phyloP scores from a whole-genome alignment of 2,113 vertebrate species.

The Cardinalis cardinalis region DNA sequence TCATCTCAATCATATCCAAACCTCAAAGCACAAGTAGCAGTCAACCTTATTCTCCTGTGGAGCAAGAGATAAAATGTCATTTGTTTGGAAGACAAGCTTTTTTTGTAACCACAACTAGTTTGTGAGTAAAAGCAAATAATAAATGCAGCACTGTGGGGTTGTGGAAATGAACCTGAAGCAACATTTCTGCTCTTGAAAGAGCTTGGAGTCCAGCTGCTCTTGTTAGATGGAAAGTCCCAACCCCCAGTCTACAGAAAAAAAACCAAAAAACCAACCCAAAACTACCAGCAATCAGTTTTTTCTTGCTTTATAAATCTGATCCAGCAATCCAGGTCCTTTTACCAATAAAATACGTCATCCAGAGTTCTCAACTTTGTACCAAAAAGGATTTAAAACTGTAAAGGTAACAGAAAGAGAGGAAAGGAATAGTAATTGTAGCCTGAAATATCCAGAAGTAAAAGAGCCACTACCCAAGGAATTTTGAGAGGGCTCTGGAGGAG shows the following conservation, averaged over 20 bases:
- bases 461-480: background rate
- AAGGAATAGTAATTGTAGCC: background rate
- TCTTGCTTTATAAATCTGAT: conserved; percentile 1
- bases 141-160: conserved; percentile 7
- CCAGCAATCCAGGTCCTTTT: background rate
- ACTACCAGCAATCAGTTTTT: conserved; percentile 7
- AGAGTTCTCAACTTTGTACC: background rate
- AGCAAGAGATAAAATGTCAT: conserved; percentile 51
- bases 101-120: conserved; percentile 28
- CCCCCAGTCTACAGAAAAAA: background rate
- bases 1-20: conserved; percentile 61
- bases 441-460: background rate
- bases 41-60: conserved; percentile 58
- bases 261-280: background rate
- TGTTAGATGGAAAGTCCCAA: conserved; percentile 40
- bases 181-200: conserved; percentile 47
- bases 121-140: conserved; percentile 55
- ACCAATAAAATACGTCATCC: background rate
- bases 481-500: background rate
- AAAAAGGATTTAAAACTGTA: background rate
- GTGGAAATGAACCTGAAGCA: conserved; percentile 63
- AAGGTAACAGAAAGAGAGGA: background rate
- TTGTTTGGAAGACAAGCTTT: conserved; percentile 26
- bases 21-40: conserved; percentile 62
- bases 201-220: conserved; percentile 32